Evolutionary conservation across 1,140 invertebrate genomes (phyloP).

Genomic region (Papilio polyxenes): DNA sequence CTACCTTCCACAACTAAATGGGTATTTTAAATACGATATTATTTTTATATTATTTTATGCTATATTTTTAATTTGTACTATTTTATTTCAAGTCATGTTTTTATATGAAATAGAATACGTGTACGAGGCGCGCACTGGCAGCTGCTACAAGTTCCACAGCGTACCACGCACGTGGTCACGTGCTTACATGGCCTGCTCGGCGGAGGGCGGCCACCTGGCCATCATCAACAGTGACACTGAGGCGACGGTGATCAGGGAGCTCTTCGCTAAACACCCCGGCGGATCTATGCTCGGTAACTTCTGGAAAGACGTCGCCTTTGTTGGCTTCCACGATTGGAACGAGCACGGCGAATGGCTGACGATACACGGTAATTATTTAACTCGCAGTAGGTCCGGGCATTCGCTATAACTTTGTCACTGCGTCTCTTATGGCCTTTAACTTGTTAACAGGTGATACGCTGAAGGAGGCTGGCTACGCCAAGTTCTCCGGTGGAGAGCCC

Average conservation of each 20-base stretch:
- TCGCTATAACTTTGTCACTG: background rate
- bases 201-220: slow-evolving; percentile 38
- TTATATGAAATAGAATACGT: slow-evolving; percentile 30
- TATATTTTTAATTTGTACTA: background rate
- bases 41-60: background rate
- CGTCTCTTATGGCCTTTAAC: background rate
- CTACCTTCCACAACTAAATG: no score
- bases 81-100: background rate
- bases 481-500: slow-evolving; percentile 50
- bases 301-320: slow-evolving; percentile 47
- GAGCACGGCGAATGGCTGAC: slow-evolving; percentile 52
- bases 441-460: slow-evolving; percentile 48
- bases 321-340: slow-evolving; percentile 56
- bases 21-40: no score
- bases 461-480: slow-evolving; percentile 50
- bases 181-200: slow-evolving; percentile 38
- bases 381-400: background rate
- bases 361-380: slow-evolving; percentile 52
- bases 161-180: slow-evolving; percentile 22
- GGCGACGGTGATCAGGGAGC: background rate
- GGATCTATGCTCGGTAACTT: slow-evolving; percentile 44
- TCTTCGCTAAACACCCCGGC: slow-evolving; percentile 41
- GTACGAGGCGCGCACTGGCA: slow-evolving; percentile 25
- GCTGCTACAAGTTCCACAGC: slow-evolving; percentile 41
- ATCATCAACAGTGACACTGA: slow-evolving; percentile 37